Evolutionary conservation across 1,140 invertebrate species (phyloP), one percentile per base, ranked within the genome.

Genomic region (Acromyrmex charruanus): DNA sequence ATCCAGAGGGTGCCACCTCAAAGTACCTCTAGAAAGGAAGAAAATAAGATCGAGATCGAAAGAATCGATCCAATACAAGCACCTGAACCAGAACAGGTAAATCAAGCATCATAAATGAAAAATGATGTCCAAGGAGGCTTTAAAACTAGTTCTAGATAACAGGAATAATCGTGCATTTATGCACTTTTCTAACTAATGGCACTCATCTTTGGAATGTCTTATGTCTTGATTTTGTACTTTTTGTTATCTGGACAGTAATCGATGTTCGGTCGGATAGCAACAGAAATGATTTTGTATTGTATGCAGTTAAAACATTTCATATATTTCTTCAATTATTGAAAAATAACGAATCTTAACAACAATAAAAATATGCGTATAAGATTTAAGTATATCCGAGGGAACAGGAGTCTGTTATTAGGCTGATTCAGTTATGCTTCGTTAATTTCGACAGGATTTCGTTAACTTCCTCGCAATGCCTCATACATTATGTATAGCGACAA

Each of bases 1-100:
- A 98, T 98, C 82, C 98, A 98, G 92, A 96, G 98, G 92, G 98
- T 97, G 28, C 98, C 97, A 25, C 96, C 96, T 58, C 96, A 96
- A 86, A 94, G 95, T 35, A 65, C 93, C 0, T 87, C 89, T 0
- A 93, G 92, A 51, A 92, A 93, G 21, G 94, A 94, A 68, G 94
- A 94, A 7, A 63, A 72, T 5, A 72, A 82, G 55, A 86, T 94
- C 74, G 94, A 94, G 75, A 88, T 81, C 31, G 77, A 81, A 7
- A 81, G 65, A 39, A 35, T 81, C 31, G 77, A 58, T 18, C 28
- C 65, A 4, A 51, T 95, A 44, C 92, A 94, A 14, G 93, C 92
- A 5, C 94, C 94, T 72, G 95, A 96, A 86, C 96, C 96, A 0
- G 96, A 96, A 90, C 95, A 95, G 93, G 94, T 95, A 86, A 65